Conservation (phyloP, 2,888 invertebrate genomes). For the Torymus texanus region DNA sequence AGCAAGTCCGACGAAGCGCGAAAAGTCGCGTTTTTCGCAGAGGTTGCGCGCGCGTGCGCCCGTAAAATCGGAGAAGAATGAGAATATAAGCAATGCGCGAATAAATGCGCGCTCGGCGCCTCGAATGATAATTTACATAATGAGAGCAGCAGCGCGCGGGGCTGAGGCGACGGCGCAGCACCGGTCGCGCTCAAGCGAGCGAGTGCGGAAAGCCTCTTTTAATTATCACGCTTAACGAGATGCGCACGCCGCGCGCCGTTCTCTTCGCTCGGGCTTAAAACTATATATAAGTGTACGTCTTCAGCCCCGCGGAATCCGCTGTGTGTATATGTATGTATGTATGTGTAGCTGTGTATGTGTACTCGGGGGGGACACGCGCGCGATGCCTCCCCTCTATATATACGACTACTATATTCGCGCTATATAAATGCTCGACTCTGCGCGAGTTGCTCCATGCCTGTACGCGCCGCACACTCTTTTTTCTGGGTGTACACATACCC, state of each 20-base stretch:
- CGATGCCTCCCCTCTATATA: background rate
- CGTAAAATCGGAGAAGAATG: constrained; percentile 1
- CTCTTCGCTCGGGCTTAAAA: constrained; percentile 29
- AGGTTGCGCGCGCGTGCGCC: too few species aligned
- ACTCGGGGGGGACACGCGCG: background rate
- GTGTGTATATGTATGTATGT: background rate
- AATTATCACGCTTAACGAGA: constrained; percentile 62
- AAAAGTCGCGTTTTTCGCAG: constrained; percentile 10
- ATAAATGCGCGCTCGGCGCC: constrained; percentile 1
- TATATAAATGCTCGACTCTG: background rate
- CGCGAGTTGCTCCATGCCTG: background rate
- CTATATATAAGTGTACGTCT: constrained; percentile 16
- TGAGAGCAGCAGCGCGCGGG: constrained; percentile 28
- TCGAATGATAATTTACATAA: constrained; percentile 56
- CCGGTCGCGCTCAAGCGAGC: background rate
- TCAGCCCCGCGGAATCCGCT: background rate
- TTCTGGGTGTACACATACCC: too few species aligned
- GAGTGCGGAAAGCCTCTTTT: constrained; percentile 53
- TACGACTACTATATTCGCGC: background rate
- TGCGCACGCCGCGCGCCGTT: constrained; percentile 20
- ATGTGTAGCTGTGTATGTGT: too few species aligned
- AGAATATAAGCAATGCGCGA: background rate
- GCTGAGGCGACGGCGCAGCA: background rate
- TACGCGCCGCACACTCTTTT: background rate
- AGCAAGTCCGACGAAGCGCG: background rate